Evolutionary conservation across 2,888 invertebrate species (phyloP).

Genomic region (Idaea straminata): DNA sequence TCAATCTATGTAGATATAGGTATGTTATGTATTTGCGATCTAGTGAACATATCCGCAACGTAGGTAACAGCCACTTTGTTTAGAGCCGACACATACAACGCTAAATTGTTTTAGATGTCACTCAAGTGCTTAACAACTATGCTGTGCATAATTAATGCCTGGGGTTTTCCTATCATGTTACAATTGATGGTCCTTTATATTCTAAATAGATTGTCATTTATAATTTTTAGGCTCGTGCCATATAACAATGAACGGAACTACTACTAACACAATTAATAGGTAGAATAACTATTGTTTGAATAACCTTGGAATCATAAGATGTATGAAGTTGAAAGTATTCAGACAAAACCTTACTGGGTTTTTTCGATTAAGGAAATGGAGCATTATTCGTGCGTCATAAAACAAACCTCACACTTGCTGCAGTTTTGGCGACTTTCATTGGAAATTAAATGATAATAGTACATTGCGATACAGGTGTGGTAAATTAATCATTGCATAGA

Average conservation of each 20-base stretch:
- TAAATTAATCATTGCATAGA: too few species aligned
- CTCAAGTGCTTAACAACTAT: conserved; percentile 7
- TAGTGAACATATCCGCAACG: conserved; percentile 31
- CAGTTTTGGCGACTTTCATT: background rate
- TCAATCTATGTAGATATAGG: conserved; percentile 25
- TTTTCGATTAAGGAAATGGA: background rate
- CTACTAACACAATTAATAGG: background rate
- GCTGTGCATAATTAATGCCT: conserved; percentile 12
- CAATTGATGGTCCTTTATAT: conserved; percentile 27
- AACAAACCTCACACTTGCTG: background rate
- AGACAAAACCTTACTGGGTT: background rate
- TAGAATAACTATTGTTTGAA: background rate
- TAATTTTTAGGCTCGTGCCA: conserved; percentile 34
- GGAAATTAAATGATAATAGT: conserved; percentile 8
- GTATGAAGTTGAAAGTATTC: background rate
- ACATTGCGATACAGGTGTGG: too few species aligned
- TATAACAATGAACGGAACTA: conserved; percentile 29
- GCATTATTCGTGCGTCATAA: too few species aligned
- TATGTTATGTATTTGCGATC: conserved; percentile 47
- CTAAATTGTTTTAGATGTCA: conserved; percentile 14
- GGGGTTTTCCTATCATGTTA: conserved; percentile 18
- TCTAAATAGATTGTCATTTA: conserved; percentile 34
- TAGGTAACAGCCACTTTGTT: conserved; percentile 33
- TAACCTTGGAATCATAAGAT: background rate
- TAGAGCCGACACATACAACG: conserved; percentile 5